Percentiles rank a stretch among this genome's conserved stretches.
phyloP scores from a whole-genome alignment of 2,113 vertebrate species.

The Apaloderma vittatum region DNA sequence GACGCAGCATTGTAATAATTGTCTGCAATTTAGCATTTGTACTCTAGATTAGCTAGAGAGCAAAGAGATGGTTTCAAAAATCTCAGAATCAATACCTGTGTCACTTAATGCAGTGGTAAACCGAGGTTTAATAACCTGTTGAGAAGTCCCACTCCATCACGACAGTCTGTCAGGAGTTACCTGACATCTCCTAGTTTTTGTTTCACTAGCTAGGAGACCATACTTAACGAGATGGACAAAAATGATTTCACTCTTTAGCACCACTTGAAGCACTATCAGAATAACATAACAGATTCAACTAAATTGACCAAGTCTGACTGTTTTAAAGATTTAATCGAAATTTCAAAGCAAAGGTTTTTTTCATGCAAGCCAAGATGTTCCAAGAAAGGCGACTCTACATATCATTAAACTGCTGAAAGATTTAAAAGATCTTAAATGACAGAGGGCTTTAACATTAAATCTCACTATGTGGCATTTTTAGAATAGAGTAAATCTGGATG shows the following conservation, averaged over 20 bases:
- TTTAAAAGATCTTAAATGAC: background rate
- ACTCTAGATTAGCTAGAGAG: background rate
- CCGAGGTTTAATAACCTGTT: background rate
- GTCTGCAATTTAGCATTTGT: background rate
- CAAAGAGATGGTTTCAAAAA: background rate
- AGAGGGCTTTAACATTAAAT: background rate
- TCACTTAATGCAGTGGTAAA: background rate
- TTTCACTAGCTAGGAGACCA: background rate
- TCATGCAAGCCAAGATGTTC: background rate
- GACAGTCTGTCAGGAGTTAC: background rate
- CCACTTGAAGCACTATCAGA: background rate
- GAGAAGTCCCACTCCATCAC: background rate
- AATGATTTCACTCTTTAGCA: background rate
- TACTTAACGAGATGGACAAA: background rate
- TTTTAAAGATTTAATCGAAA: background rate
- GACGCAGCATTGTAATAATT: accelerated
- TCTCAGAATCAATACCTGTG: background rate
- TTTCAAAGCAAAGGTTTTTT: background rate
- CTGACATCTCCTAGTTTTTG: background rate
- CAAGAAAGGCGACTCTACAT: background rate
- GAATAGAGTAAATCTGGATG: background rate
- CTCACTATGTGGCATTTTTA: background rate
- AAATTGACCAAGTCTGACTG: background rate
- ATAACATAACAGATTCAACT: background rate
- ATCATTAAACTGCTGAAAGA: background rate